phyloP scores from a whole-genome alignment of 2,797 vertebrate genomes.

The Mormyrops attenuatus region DNA sequence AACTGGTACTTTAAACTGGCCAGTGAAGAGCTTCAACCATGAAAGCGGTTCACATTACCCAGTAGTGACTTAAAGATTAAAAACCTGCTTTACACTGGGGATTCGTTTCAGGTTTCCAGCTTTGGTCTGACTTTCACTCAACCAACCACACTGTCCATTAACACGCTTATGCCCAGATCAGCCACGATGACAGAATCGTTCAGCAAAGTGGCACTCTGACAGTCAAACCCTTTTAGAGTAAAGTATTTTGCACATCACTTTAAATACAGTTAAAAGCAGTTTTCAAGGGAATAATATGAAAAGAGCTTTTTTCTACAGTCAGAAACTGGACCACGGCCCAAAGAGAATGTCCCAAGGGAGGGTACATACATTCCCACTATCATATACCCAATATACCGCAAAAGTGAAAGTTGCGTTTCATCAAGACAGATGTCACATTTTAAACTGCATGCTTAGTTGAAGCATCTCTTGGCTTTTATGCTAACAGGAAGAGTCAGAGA shows the following conservation, averaged over 20 bases:
- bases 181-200: background rate
- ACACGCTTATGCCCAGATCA: background rate
- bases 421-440: background rate
- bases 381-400: background rate
- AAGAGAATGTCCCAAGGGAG: background rate
- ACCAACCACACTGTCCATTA: background rate
- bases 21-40: too few relatives aligned
- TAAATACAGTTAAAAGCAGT: background rate
- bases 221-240: background rate
- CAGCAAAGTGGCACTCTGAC: background rate
- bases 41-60: background rate
- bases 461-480: background rate
- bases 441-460: background rate
- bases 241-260: background rate
- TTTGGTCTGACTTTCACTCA: background rate
- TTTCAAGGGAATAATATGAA: background rate
- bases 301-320: background rate
- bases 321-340: background rate
- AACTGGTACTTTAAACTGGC: background rate
- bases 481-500: background rate
- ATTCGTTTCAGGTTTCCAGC: background rate
- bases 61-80: background rate
- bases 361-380: background rate
- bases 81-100: background rate
- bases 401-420: background rate